Percentiles rank a stretch among this genome's conserved stretches.
Conservation (phyloP, 1,140 invertebrate species). For the Drosophila ohnishii region DNA sequence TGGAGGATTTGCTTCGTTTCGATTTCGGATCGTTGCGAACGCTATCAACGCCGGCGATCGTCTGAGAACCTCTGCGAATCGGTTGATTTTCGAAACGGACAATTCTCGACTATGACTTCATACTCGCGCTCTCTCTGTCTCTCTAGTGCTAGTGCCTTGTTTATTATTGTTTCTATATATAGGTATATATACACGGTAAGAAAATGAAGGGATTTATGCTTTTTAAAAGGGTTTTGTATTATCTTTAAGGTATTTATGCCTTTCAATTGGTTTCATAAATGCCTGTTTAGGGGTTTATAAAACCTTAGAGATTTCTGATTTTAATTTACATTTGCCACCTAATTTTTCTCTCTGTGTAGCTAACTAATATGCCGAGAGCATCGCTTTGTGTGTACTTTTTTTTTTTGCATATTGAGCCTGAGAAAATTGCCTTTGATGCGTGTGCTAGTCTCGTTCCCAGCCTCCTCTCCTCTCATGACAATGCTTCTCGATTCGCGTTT, state of each 20-base stretch:
- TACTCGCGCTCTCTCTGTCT: slow-evolving; percentile 45
- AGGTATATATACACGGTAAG: not conserved
- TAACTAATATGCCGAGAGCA: slow-evolving; percentile 11
- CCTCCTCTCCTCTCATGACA: slow-evolving; percentile 37
- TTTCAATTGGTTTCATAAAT: not conserved
- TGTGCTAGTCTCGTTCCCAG: slow-evolving; percentile 37
- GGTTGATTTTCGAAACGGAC: slow-evolving; percentile 39
- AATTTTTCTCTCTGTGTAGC: not conserved
- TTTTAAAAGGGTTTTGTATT: not conserved
- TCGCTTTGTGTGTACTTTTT: slow-evolving; percentile 29
- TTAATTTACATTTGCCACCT: not conserved
- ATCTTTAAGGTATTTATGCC: not conserved
- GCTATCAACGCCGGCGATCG: slow-evolving; percentile 78
- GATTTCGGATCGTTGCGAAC: slow-evolving; percentile 62
- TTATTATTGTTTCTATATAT: slow-evolving; percentile 66
- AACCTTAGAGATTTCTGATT: not conserved
- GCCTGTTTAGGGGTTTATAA: not conserved
- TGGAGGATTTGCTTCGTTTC: slow-evolving; percentile 19
- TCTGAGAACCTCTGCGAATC: slow-evolving; percentile 61
- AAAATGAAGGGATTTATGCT: not conserved
- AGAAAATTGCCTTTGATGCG: slow-evolving; percentile 73
- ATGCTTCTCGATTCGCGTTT: slow-evolving; percentile 69
- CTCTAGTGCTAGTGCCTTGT: slow-evolving; percentile 33
- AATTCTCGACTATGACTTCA: slow-evolving; percentile 72
- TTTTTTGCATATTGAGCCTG: slow-evolving; percentile 57